Percentiles rank a stretch among this genome's conserved stretches.
Conservation (phyloP, 2,888 invertebrate genomes). For the Laothoe populi region DNA sequence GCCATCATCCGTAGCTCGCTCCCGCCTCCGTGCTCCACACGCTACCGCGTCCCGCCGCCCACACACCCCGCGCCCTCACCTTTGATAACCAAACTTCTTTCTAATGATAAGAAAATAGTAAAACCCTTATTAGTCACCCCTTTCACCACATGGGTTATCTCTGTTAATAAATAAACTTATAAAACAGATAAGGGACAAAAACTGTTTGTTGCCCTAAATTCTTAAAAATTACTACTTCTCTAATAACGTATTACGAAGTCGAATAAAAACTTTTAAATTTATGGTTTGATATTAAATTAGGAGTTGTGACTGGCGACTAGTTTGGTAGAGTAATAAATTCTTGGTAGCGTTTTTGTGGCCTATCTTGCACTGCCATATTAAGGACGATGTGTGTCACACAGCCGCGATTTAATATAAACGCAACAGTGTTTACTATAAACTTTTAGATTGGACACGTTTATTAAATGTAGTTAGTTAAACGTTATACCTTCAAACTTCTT, state of each 20-base stretch:
- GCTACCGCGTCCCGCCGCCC: slow-evolving; percentile 49
- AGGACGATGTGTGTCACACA: slow-evolving; percentile 18
- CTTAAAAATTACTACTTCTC: background rate
- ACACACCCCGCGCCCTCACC: slow-evolving; percentile 58
- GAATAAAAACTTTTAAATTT: background rate
- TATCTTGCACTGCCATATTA: slow-evolving; percentile 12
- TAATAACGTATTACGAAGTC: background rate
- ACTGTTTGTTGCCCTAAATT: background rate
- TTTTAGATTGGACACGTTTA: background rate
- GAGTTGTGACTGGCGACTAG: background rate
- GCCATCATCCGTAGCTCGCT: slow-evolving; percentile 58
- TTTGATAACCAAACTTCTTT: slow-evolving; percentile 50
- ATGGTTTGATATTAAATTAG: background rate
- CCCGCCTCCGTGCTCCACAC: slow-evolving; percentile 62
- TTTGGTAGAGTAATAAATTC: slow-evolving; percentile 18
- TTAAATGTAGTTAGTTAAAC: background rate
- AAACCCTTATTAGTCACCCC: slow-evolving; percentile 45
- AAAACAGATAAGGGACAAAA: background rate
- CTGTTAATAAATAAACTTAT: slow-evolving; percentile 21
- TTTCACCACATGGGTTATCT: slow-evolving; percentile 26
- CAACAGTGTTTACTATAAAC: background rate
- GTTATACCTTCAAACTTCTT: background rate
- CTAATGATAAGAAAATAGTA: slow-evolving; percentile 45
- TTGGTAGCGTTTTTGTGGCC: slow-evolving; percentile 14
- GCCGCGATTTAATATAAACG: slow-evolving; percentile 17